These are phyloP conservation scores for Ephydatia muelleri DNA, from an alignment of 37 sponge, comb jelly and placozoan genomes.

Conservation along the genomic window DNA sequence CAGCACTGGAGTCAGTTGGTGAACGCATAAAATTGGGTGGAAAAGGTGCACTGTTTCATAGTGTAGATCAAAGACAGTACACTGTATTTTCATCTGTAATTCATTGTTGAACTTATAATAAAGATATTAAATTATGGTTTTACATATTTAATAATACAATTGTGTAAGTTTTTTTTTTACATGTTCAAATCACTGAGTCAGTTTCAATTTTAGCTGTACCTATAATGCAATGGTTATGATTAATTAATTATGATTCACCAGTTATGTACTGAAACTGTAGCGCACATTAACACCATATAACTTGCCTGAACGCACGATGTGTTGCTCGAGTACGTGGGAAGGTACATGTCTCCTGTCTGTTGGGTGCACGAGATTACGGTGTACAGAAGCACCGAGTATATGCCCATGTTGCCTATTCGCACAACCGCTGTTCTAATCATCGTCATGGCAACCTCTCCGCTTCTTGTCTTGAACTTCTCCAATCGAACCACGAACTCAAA, in stretches of 20 bases:
- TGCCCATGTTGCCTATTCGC: background rate
- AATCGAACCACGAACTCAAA: background rate
- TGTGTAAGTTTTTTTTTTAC: no score
- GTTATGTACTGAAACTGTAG: no score
- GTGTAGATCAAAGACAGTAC: no score
- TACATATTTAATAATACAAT: no score
- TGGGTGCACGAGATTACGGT: background rate
- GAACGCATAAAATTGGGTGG: background rate
- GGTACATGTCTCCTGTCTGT: background rate
- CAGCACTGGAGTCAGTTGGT: constrained; percentile 8
- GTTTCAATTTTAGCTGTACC: no score
- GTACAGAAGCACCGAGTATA: background rate
- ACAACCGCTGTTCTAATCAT: background rate
- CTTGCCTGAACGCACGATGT: background rate
- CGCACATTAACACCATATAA: background rate
- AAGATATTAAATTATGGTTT: no score
- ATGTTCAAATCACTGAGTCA: no score
- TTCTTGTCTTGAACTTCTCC: background rate
- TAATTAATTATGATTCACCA: no score
- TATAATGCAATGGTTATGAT: no score
- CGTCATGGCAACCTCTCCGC: background rate
- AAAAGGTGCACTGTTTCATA: no score
- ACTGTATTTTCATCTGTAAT: no score
- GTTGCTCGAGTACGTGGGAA: background rate
- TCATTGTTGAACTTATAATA: no score